Evolutionary conservation across 2,888 invertebrate species (phyloP).

Genomic region (Tribolium freemani): DNA sequence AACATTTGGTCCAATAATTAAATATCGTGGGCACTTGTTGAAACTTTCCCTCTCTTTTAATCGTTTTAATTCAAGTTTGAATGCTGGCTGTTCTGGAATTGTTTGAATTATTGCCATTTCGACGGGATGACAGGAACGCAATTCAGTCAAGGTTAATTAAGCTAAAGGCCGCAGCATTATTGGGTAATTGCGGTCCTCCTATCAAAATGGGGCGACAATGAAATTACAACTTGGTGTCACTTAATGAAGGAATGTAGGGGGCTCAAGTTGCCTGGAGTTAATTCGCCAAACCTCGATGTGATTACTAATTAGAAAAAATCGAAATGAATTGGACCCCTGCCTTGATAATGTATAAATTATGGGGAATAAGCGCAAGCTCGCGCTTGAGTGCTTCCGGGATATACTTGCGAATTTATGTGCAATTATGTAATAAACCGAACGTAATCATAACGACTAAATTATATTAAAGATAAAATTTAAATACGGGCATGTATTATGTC

Average conservation of each 20-base stretch:
- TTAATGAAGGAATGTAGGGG: slow-evolving; percentile 11
- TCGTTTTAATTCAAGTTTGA: background rate
- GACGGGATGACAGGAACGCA: slow-evolving; percentile 14
- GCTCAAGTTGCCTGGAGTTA: background rate
- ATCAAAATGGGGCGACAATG: slow-evolving; percentile 15
- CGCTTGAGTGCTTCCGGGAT: background rate
- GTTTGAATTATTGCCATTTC: slow-evolving; percentile 2
- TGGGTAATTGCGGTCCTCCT: slow-evolving; percentile 22
- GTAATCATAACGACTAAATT: slow-evolving; percentile 23
- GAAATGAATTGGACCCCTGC: background rate
- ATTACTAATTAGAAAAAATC: background rate
- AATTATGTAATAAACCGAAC: slow-evolving; percentile 19
- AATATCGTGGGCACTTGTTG: slow-evolving; percentile 11
- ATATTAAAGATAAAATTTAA: slow-evolving; percentile 6
- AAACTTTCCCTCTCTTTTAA: slow-evolving; percentile 1
- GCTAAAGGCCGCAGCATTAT: slow-evolving; percentile 26
- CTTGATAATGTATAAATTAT: background rate
- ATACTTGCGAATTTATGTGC: slow-evolving; percentile 13
- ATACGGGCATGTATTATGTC: background rate
- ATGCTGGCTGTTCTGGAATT: background rate
- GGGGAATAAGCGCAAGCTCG: background rate
- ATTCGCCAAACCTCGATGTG: background rate
- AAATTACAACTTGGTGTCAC: slow-evolving; percentile 10
- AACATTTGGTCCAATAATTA: background rate
- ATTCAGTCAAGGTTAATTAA: slow-evolving; percentile 38